Evolutionary conservation across 2,888 invertebrate genomes (phyloP), one percentile per base, ranked within the genome.

Genomic region (Drosophila engyochracea): DNA sequence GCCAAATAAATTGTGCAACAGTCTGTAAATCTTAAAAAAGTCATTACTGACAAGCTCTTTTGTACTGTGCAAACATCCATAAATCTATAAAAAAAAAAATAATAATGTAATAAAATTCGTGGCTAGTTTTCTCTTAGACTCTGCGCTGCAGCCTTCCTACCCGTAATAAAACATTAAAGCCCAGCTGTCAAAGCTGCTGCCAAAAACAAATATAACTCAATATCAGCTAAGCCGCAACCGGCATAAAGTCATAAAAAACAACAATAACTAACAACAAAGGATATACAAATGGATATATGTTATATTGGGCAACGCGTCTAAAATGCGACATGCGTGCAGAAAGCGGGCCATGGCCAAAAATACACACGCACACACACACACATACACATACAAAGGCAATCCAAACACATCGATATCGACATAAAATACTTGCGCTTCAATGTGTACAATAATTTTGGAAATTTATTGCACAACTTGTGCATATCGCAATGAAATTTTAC

Each of bases 401-500:
- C 25, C 37, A 37, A 53, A 31, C 37, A 51, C 64, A 79, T 74
- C 70, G 79, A 79, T 79, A 79, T 72, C 35, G 66, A 70, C 74
- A 77, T 77, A 69, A 74, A 82, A 82, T 79, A 79, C 74, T 82
- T 68, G 64, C 70, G 82, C 82, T 80, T 82, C 80, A 85, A 83
- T 85, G 83, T 74, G 83, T 74, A 76, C 83, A 83, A 85, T 85
- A 87, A 85, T 85, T 87, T 83, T 70, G 54, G 63, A 76, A 85
- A 87, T 85, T 85, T 85, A 87, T 85, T 78, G 69, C 85, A 66
- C 78, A 85, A 85, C 85, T 85, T 86, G 82, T 79, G 83, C 78
- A 85, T 85, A 82, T 85, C 83, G 85, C 82, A 84, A 77, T 83
- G 85, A 85, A 85, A 87, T 86, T 86, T 83, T 85, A 85, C 85